Evolutionary conservation across 2,113 vertebrate species (phyloP), one percentile per base, ranked within the genome.

Genomic region (Osmerus mordax): DNA sequence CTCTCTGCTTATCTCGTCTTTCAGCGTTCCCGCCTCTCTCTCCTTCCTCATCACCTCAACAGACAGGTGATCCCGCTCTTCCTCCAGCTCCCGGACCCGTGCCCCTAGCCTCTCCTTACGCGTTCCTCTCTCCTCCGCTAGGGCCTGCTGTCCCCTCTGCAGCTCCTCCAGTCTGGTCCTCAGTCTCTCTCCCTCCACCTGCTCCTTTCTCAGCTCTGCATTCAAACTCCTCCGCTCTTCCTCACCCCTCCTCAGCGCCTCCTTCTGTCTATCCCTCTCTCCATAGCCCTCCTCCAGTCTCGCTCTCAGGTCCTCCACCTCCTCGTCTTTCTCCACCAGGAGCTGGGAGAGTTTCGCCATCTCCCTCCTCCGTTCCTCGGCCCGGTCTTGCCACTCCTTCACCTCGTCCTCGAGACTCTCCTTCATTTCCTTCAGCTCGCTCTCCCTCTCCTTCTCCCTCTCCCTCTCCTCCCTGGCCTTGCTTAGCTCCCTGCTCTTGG

Each of bases 361-460:
- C 60, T 88, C 83, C 0, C 7, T 74, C 0, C 3, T 3, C 0
- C 52, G 71, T 23, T 69, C 8, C 14, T 78, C 80, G 3, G 58
- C 69, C 25, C 71, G 80, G 61, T 69, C 67, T 60, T 47, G 75
- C 70, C 72, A 74, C 16, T 67, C 65, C 51, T 84, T 78, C 64
- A 73, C 23, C 69, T 91, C 89, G 65, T 83, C 79, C 58, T 79
- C 63, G 18, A 90, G 76, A 29, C 52, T 55, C 2, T 55, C 6
- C 0, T 2, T 3, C 36, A 16, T 54, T 67, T 84, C 77, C 73
- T 86, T 77, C 36, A 7, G 36, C 62, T 76, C 81, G 23, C 19
- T 78, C 0, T 52, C 76, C 62, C 47, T 62, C 25, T 77, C 64
- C 0, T 65, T 51, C 62, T 79, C 76, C 60, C 58, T 68, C 29